Evolutionary conservation across 2,888 invertebrate genomes (phyloP).

Genomic region (Reticulitermes lucifugus): DNA sequence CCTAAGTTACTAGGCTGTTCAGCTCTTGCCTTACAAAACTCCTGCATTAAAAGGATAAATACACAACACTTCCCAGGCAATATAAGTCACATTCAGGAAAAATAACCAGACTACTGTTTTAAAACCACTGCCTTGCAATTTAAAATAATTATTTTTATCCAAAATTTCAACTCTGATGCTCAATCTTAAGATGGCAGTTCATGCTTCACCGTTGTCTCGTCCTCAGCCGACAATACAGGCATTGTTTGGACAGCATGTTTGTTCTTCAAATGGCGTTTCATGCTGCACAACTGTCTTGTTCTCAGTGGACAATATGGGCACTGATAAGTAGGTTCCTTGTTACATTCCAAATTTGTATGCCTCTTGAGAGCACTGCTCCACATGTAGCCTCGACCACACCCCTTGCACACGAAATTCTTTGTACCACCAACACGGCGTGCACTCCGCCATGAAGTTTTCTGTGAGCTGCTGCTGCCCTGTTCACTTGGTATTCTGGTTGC

Average conservation of each 20-base stretch:
- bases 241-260: background rate
- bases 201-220: background rate
- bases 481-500: background rate
- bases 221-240: background rate
- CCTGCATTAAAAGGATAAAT: too few species aligned
- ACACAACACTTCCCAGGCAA: too few species aligned
- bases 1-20: too few species aligned
- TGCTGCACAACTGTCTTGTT: constrained; percentile 26
- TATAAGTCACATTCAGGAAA: too few species aligned
- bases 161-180: background rate
- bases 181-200: background rate
- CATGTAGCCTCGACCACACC: constrained; percentile 26
- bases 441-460: background rate
- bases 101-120: too few species aligned
- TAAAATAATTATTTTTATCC: background rate
- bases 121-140: background rate
- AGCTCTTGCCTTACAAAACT: too few species aligned
- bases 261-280: constrained; percentile 20
- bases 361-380: constrained; percentile 19
- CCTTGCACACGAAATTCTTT: constrained; percentile 9
- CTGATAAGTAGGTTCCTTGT: constrained; percentile 11
- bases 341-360: constrained; percentile 14
- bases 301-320: constrained; percentile 18
- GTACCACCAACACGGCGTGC: background rate
- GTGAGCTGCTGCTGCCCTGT: background rate